Evolutionary conservation across 2,113 vertebrate species (phyloP).

Genomic region (Siniperca chuatsi): DNA sequence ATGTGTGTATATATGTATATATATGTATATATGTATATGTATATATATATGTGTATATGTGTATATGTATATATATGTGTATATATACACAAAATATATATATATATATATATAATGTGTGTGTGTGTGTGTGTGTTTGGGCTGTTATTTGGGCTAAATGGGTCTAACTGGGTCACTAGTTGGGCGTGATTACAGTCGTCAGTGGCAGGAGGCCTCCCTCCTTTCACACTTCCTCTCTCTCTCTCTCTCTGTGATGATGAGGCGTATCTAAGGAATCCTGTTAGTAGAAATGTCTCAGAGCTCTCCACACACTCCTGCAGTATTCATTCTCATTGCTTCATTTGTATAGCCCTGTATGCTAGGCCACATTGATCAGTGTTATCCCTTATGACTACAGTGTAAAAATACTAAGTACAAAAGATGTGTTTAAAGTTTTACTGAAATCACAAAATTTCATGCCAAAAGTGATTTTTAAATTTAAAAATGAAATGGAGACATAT

Average conservation of each 20-base stretch:
- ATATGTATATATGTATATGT: too few species aligned
- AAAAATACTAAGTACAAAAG: neutral
- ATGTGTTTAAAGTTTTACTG: neutral
- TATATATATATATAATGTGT: too few species aligned
- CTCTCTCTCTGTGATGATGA: slow-evolving; percentile 39
- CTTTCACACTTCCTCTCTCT: too few species aligned
- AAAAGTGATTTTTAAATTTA: too few species aligned
- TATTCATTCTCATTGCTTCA: neutral
- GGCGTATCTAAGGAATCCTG: slow-evolving; percentile 75
- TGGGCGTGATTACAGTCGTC: slow-evolving; percentile 72
- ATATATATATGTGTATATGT: too few species aligned
- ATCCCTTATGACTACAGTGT: neutral
- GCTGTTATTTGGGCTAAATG: slow-evolving; percentile 48
- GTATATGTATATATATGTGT: too few species aligned
- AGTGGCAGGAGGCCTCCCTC: slow-evolving; percentile 65
- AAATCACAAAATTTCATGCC: neutral
- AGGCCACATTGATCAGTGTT: neutral
- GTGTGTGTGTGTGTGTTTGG: neutral
- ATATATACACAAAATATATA: too few species aligned
- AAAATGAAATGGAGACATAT: neutral
- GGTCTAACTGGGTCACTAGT: slow-evolving; percentile 77
- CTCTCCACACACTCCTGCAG: slow-evolving; percentile 43
- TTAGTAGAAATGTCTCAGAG: slow-evolving; percentile 70
- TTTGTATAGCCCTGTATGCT: neutral
- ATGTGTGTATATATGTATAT: too few species aligned